Percentiles rank a stretch among this genome's conserved stretches.
These are phyloP conservation scores for Myopa testacea DNA, from an alignment of 2,888 invertebrate genomes.

Conservation along the genomic window DNA sequence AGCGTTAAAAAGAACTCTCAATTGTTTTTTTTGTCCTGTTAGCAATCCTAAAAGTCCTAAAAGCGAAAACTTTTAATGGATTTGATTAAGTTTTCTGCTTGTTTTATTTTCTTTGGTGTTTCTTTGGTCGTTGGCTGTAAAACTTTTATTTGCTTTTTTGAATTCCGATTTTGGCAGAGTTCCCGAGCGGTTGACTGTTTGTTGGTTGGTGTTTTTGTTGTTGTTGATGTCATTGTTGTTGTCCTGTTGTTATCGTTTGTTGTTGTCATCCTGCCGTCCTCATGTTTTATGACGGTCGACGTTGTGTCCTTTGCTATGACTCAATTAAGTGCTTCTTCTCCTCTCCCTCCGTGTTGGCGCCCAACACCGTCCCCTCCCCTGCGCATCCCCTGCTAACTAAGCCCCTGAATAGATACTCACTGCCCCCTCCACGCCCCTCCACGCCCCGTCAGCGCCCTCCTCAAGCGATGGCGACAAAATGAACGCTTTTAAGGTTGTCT, in stretches of 20 bases:
- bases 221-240: background rate
- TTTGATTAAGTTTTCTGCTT: background rate
- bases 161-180: background rate
- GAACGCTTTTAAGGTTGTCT: background rate
- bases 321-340: conserved; percentile 40
- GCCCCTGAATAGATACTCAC: background rate
- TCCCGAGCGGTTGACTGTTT: background rate
- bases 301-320: conserved; percentile 39
- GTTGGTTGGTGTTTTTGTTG: background rate
- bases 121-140: background rate
- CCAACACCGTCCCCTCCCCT: background rate
- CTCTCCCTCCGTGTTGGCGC: background rate
- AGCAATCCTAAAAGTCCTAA: too few species aligned
- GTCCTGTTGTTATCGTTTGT: too few species aligned
- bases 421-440: too few species aligned
- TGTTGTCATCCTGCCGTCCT: background rate
- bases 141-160: too few species aligned
- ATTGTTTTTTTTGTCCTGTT: background rate
- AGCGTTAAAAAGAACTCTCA: too few species aligned
- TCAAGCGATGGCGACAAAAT: background rate
- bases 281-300: conserved; percentile 21
- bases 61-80: conserved; percentile 1
- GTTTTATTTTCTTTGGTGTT: background rate
- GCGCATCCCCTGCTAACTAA: background rate
- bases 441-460: background rate